phyloP scores from a whole-genome alignment of 1,140 invertebrate species.

The Wasmannia auropunctata region DNA sequence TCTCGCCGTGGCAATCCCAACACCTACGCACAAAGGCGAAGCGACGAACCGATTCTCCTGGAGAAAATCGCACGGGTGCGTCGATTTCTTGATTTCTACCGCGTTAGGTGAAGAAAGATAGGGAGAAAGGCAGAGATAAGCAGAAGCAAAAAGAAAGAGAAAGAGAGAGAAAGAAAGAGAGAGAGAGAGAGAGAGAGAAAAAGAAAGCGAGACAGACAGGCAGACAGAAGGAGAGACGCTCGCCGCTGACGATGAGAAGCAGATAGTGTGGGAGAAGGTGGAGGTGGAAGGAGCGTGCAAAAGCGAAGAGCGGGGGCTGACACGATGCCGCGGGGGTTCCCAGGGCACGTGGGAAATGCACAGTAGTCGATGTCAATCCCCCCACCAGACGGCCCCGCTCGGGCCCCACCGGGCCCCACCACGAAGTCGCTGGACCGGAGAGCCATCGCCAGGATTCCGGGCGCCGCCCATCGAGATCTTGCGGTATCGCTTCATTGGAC shows the following conservation, averaged over 20 bases:
- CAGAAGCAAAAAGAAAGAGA: slow-evolving; percentile 1
- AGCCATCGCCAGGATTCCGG: slow-evolving; percentile 72
- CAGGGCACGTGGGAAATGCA: slow-evolving; percentile 86
- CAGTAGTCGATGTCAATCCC: slow-evolving; percentile 84
- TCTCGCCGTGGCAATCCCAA: slow-evolving; percentile 45
- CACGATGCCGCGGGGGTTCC: slow-evolving; percentile 85
- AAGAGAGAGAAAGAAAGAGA: slow-evolving; percentile 41
- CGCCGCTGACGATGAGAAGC: slow-evolving; percentile 62
- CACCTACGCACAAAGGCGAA: slow-evolving; percentile 55
- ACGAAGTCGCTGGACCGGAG: slow-evolving; percentile 56
- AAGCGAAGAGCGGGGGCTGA: slow-evolving; percentile 81
- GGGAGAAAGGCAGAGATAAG: slow-evolving; percentile 2
- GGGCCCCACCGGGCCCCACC: slow-evolving; percentile 73
- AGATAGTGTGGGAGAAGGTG: slow-evolving; percentile 65
- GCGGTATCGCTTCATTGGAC: slow-evolving; percentile 76
- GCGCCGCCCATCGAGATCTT: slow-evolving; percentile 77
- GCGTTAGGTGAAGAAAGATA: slow-evolving; percentile 21
- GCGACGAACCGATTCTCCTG: slow-evolving; percentile 58
- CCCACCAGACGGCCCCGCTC: slow-evolving; percentile 75
- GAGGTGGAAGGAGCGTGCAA: slow-evolving; percentile 74
- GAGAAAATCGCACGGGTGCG: slow-evolving; percentile 57
- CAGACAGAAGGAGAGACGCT: slow-evolving; percentile 34
- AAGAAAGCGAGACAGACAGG: slow-evolving; percentile 9
- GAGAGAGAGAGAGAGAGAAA: background rate
- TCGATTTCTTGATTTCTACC: slow-evolving; percentile 43